Evolutionary conservation across 2,113 vertebrate species (phyloP), one percentile per base, ranked within the genome.

Genomic region (Cyprinus carpio): DNA sequence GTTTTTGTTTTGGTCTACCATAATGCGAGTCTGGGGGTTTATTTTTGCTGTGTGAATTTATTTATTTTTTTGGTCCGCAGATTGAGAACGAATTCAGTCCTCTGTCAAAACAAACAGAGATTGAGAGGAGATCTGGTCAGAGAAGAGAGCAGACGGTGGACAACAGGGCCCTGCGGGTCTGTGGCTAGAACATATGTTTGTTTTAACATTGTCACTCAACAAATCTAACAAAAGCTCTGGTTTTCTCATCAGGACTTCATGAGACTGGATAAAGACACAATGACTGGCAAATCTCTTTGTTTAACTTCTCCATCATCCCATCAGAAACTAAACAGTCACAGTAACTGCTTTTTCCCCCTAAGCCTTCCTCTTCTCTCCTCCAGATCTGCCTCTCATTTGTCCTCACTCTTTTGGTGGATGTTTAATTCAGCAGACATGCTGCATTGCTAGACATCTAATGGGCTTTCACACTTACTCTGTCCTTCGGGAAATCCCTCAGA

Each of bases 141-240:
- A 87, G 51, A 77, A 79, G 74, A 72, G 51, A 80, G 71, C 82
- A 87, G 85, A 49, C 88, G 78, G 84, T 85, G 87, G 75, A 80
- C 87, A 46, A 34, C 81, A 81, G 31, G 60, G 86, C 84, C 86
- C 85, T 56, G 51, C 4, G 85, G 92, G 93, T 94, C 89, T 93
- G 93, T 91, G 87, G 85, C 25, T 75, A 43, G 40, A 43, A 10
- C 8, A 43, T 43, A 71, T n/a, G 12, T 71, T 82, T 49, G 16
- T 12, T 31, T 34, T 16, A 67, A 49, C 46, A 23, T 46, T 27
- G 10, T 16, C 20, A 6, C 16, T 29, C 1, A 13, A 78, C 31
- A 34, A 34, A 27, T 83, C 20, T 84, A 10, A 84, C 6, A 84
- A 37, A 15, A 64, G 4, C 62, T 34, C 81, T 60, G n/a, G 31